Evolutionary conservation across 1,140 invertebrate species (phyloP), one percentile per base, ranked within the genome.

Genomic region (Pteromalus puparum): DNA sequence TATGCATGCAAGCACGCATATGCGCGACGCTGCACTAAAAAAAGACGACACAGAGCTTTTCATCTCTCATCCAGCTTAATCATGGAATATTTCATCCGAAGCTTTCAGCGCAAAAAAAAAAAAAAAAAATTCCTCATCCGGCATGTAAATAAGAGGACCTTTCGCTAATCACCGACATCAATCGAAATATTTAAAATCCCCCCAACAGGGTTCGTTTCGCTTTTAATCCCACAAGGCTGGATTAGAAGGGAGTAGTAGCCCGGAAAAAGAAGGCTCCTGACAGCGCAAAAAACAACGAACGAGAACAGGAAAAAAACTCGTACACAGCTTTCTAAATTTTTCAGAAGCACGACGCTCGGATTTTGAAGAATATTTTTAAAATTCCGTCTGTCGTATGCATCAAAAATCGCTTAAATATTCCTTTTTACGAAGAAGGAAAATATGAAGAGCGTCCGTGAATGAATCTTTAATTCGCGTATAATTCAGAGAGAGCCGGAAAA

Each of bases 101-200:
- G 67, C 28, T 70, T 70, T 70, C 67, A 70, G 67, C 67, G 26
- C 15, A 30, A 30, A 30, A 30, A 30, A 30, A 30, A 30, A 30
- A n/a, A 28, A 28, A 12, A 70, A 70, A 42, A 42, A 1, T 30
- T n/a, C 18, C 38, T 42, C 72, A 42, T 30, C 21, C 18, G 26
- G 30, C 28, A 38, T 38, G 72, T 38, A 74, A 38, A 30, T 30
- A 70, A 68, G n/a, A 28, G 24, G 4, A 26, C 28, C 53, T 61
- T 1, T 28, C 28, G 34, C 65, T 80, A 80, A 80, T 80, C 21
- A 80, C 34, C 61, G 21, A 80, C 78, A 70, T 80, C 65, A 80
- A 80, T 80, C 34, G 15, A 80, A 61, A 77, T 77, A 76, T 77
- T 77, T 30, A 9, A 77, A 77, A 61, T 77, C 3, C 38, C 13